Evolutionary conservation across 1,140 invertebrate species (phyloP), one percentile per base, ranked within the genome.

Genomic region (Melipona quadrifasciata): DNA sequence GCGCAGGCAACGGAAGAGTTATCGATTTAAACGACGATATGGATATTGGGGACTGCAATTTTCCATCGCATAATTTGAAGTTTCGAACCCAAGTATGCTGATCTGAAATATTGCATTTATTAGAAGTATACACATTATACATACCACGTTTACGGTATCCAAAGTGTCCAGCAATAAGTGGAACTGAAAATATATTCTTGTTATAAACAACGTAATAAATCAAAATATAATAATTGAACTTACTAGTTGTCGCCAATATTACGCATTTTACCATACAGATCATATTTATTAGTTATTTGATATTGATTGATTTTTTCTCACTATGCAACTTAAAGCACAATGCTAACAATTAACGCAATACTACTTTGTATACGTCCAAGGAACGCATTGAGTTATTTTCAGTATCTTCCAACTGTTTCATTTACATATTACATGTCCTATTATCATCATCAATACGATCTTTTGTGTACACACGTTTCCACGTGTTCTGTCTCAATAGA

Each of bases 21-120:
- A 96, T 95, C 17, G 96, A 95, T 91, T 96, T 95, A n/a, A 94
- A 93, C 6, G 96, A 95, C 14, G 95, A 95, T 90, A 96, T 95
- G 80, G 95, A 95, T 71, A 97, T 96, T 2, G 96, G 96, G 0
- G 96, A 97, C 87, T 97, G 96, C 64, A 95, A 95, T 68, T 95
- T 95, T n/a, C 96, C 96, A 16, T 94, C 95, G 89, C 96, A 97
- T 4, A 94, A 93, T 27, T 95, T 95, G 90, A 96, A 96, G 19
- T 96, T 93, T 68, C 95, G 94, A 1, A 94, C 93, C 96, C 96
- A 97, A 61, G 95, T 93, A 47, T 96, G 93, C 91, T 97, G 96
- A 79, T 96, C 96, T 87, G 70, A 70, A 80, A 81, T 31, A 47
- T 77, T 78, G 16, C 14, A 24, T 70, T 11, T 57, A 14, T 51